phyloP scores from a whole-genome alignment of 2,888 invertebrate genomes.

The Abscondita cerata region DNA sequence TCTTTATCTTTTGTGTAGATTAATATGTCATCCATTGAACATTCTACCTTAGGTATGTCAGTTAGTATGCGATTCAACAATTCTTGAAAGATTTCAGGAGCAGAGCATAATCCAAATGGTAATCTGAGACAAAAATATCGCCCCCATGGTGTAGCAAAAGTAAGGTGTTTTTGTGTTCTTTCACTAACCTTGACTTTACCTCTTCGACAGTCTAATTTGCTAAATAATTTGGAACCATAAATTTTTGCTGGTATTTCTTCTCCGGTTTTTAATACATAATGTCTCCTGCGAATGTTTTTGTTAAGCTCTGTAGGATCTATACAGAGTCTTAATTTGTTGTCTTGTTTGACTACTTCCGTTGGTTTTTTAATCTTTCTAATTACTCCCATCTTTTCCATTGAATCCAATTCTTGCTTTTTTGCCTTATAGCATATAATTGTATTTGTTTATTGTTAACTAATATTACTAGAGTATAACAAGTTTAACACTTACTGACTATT shows the following conservation, averaged over 20 bases:
- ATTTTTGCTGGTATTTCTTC: slow-evolving; percentile 14
- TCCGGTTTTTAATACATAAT: background rate
- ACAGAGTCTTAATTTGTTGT: too few species aligned
- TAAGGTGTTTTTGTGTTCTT: slow-evolving; percentile 31
- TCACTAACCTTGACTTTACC: slow-evolving; percentile 39
- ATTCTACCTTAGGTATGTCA: slow-evolving; percentile 36
- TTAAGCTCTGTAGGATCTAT: too few species aligned
- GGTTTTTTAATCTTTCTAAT: too few species aligned
- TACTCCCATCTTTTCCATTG: too few species aligned
- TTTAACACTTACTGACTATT: too few species aligned
- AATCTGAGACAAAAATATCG: slow-evolving; percentile 36
- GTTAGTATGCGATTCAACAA: slow-evolving; percentile 28
- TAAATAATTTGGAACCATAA: slow-evolving; percentile 7
- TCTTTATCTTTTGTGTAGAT: slow-evolving; percentile 18
- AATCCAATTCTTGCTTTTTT: too few species aligned
- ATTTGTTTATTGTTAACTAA: too few species aligned
- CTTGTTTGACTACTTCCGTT: too few species aligned
- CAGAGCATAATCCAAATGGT: slow-evolving; percentile 42
- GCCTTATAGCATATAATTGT: too few species aligned
- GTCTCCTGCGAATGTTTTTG: too few species aligned
- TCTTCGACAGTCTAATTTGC: slow-evolving; percentile 27
- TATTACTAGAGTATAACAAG: too few species aligned
- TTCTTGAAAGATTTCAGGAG: slow-evolving; percentile 43
- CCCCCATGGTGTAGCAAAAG: slow-evolving; percentile 28
- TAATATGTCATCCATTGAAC: slow-evolving; percentile 41